Conservation (phyloP, 2,113 vertebrate species). For the Ailuropoda melanoleuca region DNA sequence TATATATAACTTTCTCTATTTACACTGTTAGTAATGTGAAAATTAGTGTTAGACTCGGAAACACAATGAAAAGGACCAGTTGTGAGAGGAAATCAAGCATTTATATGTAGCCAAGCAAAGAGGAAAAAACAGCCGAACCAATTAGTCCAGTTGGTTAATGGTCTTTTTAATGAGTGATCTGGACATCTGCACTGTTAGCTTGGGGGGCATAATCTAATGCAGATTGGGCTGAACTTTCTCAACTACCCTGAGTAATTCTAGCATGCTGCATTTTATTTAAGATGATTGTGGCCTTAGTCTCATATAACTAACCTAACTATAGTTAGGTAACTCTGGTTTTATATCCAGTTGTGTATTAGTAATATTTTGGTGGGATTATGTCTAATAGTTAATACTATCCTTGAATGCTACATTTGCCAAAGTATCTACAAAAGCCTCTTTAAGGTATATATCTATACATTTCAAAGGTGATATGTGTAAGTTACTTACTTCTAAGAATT, state of each 20-base stretch:
- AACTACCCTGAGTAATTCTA: background rate
- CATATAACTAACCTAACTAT: background rate
- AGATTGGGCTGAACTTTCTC: background rate
- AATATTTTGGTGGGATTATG: background rate
- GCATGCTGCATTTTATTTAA: background rate
- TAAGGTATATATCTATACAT: background rate
- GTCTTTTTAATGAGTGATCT: constrained; percentile 1
- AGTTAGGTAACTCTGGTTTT: background rate
- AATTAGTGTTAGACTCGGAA: constrained; percentile 35
- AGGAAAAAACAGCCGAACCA: background rate
- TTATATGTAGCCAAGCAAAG: constrained; percentile 18
- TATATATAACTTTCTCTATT: background rate
- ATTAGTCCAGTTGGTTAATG: constrained; percentile 55
- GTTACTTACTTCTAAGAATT: background rate
- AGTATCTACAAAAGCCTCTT: constrained; percentile 11
- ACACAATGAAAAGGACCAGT: constrained; percentile 6
- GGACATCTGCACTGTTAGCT: background rate
- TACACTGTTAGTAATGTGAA: background rate
- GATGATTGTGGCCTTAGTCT: background rate
- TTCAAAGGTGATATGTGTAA: background rate
- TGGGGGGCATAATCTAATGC: background rate
- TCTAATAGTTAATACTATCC: background rate
- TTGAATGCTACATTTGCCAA: constrained; percentile 23
- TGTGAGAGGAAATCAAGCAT: constrained; percentile 42
- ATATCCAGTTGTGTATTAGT: background rate